These are phyloP conservation scores for Mohoua ochrocephala DNA, from an alignment of 2,113 vertebrate species.

Conservation along the genomic window DNA sequence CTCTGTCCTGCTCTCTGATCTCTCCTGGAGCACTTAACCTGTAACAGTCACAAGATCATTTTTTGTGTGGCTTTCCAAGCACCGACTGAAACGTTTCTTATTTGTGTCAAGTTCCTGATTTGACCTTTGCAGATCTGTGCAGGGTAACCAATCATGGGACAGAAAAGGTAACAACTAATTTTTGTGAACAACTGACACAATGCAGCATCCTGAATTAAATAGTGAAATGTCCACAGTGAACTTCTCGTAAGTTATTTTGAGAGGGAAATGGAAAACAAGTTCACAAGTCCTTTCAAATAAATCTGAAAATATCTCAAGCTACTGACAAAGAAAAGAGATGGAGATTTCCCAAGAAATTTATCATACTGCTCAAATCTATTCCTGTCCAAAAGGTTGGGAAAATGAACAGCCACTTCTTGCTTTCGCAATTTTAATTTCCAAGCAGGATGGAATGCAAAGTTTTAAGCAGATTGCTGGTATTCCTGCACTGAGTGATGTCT, in stretches of 20 bases:
- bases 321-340: neutral
- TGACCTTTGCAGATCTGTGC: neutral
- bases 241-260: neutral
- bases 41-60: neutral
- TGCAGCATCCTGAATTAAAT: neutral
- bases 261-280: neutral
- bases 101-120: neutral
- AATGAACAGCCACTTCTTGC: neutral
- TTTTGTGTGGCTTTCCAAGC: neutral
- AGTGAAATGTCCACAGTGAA: neutral
- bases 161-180: neutral
- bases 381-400: neutral
- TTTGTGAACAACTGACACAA: neutral
- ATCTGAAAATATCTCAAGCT: neutral
- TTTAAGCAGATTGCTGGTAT: neutral
- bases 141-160: neutral
- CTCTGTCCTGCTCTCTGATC: neutral
- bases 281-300: neutral
- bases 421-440: neutral
- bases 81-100: neutral
- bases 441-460: neutral
- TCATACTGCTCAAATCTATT: neutral
- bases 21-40: neutral
- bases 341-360: neutral
- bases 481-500: neutral